Evolutionary conservation across 2,888 invertebrate genomes (phyloP).

Genomic region (Subacronicta megacephala): DNA sequence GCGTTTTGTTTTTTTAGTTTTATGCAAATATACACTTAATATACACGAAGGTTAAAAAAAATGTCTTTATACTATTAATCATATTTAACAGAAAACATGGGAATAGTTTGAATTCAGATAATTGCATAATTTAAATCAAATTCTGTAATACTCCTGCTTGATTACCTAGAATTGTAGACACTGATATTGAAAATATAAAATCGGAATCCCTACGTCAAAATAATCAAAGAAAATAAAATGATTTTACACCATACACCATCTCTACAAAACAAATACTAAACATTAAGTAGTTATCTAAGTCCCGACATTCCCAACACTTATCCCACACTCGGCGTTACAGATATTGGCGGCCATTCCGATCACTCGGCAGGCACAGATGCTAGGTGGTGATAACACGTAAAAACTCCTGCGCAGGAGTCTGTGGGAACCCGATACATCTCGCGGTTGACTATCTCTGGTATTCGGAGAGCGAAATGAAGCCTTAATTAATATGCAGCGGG

Average conservation of each 20-base stretch:
- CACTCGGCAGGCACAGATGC: constrained; percentile 58
- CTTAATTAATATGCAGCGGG: constrained; percentile 55
- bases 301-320: constrained; percentile 29
- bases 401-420: constrained; percentile 45
- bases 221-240: background rate
- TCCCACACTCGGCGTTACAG: constrained; percentile 42
- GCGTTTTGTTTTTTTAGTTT: no score
- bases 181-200: background rate
- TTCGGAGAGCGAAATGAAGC: constrained; percentile 54
- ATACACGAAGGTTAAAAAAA: no score
- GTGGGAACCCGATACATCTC: constrained; percentile 58
- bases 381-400: constrained; percentile 52
- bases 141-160: no score
- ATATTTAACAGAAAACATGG: no score
- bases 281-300: constrained; percentile 7
- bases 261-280: constrained; percentile 5
- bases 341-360: constrained; percentile 59
- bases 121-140: no score
- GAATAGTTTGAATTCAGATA: no score
- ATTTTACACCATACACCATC: constrained; percentile 1
- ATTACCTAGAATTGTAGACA: no score
- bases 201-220: background rate
- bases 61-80: no score
- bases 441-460: constrained; percentile 51
- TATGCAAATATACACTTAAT: no score